Evolutionary conservation across 1,140 invertebrate species (phyloP).

Genomic region (Psilanteris sp.): DNA sequence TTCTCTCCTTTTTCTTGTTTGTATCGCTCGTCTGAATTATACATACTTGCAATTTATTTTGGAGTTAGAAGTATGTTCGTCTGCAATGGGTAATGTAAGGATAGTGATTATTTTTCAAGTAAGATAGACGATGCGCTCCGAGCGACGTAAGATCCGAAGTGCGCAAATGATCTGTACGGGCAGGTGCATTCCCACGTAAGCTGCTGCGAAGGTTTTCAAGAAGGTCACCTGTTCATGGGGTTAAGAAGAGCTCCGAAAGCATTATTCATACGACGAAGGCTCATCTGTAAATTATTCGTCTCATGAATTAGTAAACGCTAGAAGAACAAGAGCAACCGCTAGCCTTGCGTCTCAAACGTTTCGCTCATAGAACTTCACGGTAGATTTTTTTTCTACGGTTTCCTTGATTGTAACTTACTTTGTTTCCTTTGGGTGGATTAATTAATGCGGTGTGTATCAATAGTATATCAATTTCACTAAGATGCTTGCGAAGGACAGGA

Average conservation of each 20-base stretch:
- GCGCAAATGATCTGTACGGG: slow-evolving; percentile 65
- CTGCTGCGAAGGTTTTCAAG: slow-evolving; percentile 61
- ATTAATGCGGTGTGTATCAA: too few relatives aligned
- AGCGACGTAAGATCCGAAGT: slow-evolving; percentile 59
- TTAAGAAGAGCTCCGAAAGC: slow-evolving; percentile 68
- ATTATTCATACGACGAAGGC: slow-evolving; percentile 72
- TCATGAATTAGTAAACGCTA: slow-evolving; percentile 74
- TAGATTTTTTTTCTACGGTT: too few relatives aligned
- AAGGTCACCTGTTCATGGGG: slow-evolving; percentile 69
- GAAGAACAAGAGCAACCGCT: slow-evolving; percentile 57
- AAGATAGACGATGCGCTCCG: slow-evolving; percentile 59
- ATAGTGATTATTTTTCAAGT: slow-evolving; percentile 57
- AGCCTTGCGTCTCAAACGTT: slow-evolving; percentile 53
- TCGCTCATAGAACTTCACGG: slow-evolving; percentile 56
- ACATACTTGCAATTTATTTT: slow-evolving; percentile 25
- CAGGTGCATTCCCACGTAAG: slow-evolving; percentile 68
- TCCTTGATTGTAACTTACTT: too few relatives aligned
- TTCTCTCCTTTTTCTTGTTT: too few relatives aligned
- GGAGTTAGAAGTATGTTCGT: slow-evolving; percentile 10
- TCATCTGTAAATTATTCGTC: slow-evolving; percentile 73
- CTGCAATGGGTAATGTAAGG: slow-evolving; percentile 16
- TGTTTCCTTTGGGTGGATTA: too few relatives aligned
- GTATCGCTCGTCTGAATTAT: slow-evolving; percentile 27
- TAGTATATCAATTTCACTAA: too few relatives aligned
- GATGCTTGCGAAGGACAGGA: too few relatives aligned